Evolutionary conservation across 2,888 invertebrate genomes (phyloP).

Genomic region (Epirrita christyi): DNA sequence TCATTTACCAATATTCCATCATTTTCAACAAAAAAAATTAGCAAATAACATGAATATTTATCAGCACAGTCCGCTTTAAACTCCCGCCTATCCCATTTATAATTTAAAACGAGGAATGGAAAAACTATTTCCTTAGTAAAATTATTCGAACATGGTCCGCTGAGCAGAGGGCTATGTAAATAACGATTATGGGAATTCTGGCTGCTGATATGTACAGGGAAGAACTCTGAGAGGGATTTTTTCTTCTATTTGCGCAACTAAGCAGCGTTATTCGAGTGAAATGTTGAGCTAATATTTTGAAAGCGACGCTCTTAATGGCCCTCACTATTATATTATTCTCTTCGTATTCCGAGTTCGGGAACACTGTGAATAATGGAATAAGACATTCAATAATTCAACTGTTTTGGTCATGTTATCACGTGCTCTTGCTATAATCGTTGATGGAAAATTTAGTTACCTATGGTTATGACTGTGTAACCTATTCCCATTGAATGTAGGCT

Average conservation of each 20-base stretch:
- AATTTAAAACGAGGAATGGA: slow-evolving; percentile 47
- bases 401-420: neutral
- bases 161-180: slow-evolving; percentile 68
- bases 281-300: slow-evolving; percentile 31
- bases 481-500: too few relatives aligned
- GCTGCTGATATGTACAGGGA: slow-evolving; percentile 45
- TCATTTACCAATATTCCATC: neutral
- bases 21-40: slow-evolving; percentile 5
- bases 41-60: slow-evolving; percentile 28
- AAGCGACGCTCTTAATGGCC: slow-evolving; percentile 23
- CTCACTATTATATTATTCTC: slow-evolving; percentile 15
- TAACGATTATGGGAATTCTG: slow-evolving; percentile 73
- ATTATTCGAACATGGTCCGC: slow-evolving; percentile 60
- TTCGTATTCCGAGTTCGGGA: slow-evolving; percentile 8
- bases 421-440: too few relatives aligned
- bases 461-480: too few relatives aligned
- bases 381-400: neutral
- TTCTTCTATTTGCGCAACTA: slow-evolving; percentile 28
- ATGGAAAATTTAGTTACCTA: too few relatives aligned
- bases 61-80: slow-evolving; percentile 14
- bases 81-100: slow-evolving; percentile 26
- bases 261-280: slow-evolving; percentile 24
- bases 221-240: slow-evolving; percentile 33
- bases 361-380: slow-evolving; percentile 3
- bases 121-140: slow-evolving; percentile 65